Evolutionary conservation across 2,888 invertebrate genomes (phyloP).

Genomic region (Autographa gamma): DNA sequence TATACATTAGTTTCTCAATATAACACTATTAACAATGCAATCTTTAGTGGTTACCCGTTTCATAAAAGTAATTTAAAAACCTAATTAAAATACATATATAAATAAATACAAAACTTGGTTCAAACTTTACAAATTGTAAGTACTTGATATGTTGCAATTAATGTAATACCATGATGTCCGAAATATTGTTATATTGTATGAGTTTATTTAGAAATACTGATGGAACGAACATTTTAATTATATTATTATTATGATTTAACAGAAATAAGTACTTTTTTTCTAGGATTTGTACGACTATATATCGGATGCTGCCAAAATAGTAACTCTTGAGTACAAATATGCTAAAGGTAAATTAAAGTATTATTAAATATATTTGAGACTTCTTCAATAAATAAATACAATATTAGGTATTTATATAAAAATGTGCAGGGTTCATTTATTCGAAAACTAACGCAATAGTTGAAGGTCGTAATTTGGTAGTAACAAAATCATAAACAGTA

Average conservation of each 20-base stretch:
- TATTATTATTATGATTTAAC: neutral
- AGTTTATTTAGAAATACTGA: conserved; percentile 12
- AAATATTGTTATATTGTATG: conserved; percentile 41
- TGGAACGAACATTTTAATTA: neutral
- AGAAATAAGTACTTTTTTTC: neutral
- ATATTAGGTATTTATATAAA: too few species aligned
- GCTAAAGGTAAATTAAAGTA: neutral
- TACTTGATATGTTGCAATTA: conserved; percentile 58
- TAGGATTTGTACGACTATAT: neutral
- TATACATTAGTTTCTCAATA: conserved; percentile 31
- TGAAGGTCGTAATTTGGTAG: neutral
- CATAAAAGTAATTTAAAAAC: conserved; percentile 29
- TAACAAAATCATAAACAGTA: too few species aligned
- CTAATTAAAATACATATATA: conserved; percentile 24
- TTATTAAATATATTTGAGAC: neutral
- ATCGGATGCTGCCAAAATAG: neutral
- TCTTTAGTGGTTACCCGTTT: conserved; percentile 45
- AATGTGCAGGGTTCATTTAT: neutral
- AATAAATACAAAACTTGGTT: conserved; percentile 41
- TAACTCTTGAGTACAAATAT: neutral
- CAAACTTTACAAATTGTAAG: conserved; percentile 36
- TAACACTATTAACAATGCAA: conserved; percentile 39
- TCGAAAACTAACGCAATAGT: neutral
- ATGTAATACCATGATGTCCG: conserved; percentile 54
- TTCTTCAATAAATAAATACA: neutral